Percentiles rank a stretch among this genome's conserved stretches.
These are phyloP conservation scores for Drosophila truncata DNA, from an alignment of 1,140 invertebrate genomes.

Conservation along the genomic window DNA sequence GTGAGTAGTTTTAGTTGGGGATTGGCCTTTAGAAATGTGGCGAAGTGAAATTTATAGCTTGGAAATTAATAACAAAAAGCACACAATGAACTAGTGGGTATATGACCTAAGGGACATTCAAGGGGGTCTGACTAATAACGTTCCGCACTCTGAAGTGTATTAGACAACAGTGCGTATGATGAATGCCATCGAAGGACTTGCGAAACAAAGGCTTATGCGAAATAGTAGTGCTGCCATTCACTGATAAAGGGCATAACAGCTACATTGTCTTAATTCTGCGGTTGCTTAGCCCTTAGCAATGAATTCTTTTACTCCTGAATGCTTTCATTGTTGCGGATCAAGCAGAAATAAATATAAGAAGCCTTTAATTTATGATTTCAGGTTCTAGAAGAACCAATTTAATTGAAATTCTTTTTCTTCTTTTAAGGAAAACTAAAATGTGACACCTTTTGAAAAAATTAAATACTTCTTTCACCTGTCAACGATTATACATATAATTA, in stretches of 20 bases:
- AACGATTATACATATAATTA: constrained; percentile 2
- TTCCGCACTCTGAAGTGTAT: constrained; percentile 52
- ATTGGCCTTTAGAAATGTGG: constrained; percentile 79
- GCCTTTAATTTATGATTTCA: too few relatives aligned
- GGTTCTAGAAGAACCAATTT: too few relatives aligned
- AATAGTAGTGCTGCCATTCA: constrained; percentile 6
- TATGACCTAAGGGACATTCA: constrained; percentile 29
- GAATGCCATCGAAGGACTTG: constrained; percentile 44
- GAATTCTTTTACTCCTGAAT: background rate
- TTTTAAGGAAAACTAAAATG: too few relatives aligned
- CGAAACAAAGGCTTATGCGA: constrained; percentile 41
- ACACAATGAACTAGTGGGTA: constrained; percentile 70
- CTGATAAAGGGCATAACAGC: background rate
- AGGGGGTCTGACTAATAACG: constrained; percentile 42
- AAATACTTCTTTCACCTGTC: background rate
- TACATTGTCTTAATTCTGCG: constrained; percentile 30
- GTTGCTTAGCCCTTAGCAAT: constrained; percentile 4
- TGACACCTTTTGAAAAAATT: too few relatives aligned
- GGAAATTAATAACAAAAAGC: constrained; percentile 82
- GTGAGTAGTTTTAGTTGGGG: constrained; percentile 54
- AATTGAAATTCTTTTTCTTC: too few relatives aligned
- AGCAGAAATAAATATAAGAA: too few relatives aligned
- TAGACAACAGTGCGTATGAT: constrained; percentile 52
- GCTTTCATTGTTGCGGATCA: background rate
- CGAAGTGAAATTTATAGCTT: constrained; percentile 83